phyloP scores from a whole-genome alignment of 1,140 invertebrate genomes.

The Ephestia elutella region DNA sequence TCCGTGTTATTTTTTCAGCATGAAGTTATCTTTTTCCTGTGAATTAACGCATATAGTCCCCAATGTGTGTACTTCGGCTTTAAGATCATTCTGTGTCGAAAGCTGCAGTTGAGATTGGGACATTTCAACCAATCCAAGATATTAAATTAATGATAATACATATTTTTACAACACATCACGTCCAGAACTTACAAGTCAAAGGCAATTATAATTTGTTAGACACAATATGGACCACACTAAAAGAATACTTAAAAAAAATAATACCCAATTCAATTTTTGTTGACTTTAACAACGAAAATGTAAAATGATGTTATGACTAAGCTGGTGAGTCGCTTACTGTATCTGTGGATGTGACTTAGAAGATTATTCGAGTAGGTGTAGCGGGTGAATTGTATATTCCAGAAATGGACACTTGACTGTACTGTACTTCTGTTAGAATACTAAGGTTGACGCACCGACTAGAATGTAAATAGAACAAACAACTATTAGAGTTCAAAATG shows the following conservation, averaged over 20 bases:
- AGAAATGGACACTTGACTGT: slow-evolving; percentile 52
- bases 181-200: too few species aligned
- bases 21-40: too few species aligned
- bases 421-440: slow-evolving; percentile 39
- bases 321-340: slow-evolving; percentile 42
- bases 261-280: too few species aligned
- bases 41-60: too few species aligned
- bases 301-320: slow-evolving; percentile 25
- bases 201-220: background rate
- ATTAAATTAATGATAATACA: too few species aligned
- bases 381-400: slow-evolving; percentile 45
- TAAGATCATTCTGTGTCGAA: too few species aligned
- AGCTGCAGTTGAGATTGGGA: too few species aligned
- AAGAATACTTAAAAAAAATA: too few species aligned
- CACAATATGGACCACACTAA: background rate
- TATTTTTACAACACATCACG: too few species aligned
- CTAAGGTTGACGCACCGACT: slow-evolving; percentile 23
- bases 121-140: too few species aligned
- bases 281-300: background rate
- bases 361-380: slow-evolving; percentile 51
- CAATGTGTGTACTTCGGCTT: too few species aligned
- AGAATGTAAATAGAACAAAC: background rate
- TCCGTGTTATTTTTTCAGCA: too few species aligned
- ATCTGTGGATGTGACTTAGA: slow-evolving; percentile 50
- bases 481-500: background rate